Conservation (phyloP, 2,113 vertebrate species). For the Eira barbara region DNA sequence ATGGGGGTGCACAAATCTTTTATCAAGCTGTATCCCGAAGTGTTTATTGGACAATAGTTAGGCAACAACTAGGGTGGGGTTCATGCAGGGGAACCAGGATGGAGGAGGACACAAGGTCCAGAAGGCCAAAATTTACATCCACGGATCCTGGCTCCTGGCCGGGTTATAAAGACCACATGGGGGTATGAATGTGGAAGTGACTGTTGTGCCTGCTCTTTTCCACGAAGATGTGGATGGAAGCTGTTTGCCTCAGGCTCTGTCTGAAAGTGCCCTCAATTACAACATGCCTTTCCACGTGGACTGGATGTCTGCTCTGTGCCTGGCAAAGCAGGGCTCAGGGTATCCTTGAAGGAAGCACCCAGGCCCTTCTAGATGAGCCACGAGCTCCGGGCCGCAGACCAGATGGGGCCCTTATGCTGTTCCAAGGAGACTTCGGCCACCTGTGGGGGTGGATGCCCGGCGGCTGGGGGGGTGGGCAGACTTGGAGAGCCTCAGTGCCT, state of each 20-base stretch:
- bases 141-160: background rate
- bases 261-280: background rate
- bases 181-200: fast-evolving
- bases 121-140: background rate
- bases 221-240: background rate
- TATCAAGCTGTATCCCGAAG: background rate
- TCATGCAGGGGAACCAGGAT: background rate
- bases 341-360: background rate
- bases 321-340: background rate
- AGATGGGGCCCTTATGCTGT: background rate
- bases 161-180: background rate
- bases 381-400: background rate
- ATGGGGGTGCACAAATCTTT: background rate
- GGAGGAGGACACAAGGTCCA: background rate
- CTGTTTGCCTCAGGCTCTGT: background rate
- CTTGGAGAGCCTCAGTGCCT: background rate
- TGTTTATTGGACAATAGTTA: background rate
- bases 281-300: background rate
- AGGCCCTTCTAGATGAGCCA: background rate
- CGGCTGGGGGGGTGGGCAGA: background rate
- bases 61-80: background rate
- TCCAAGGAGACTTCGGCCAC: background rate
- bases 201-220: background rate
- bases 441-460: background rate
- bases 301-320: background rate